These are phyloP conservation scores for Caenorhabditis latens DNA, from an alignment of 1,140 invertebrate genomes.

Conservation along the genomic window DNA sequence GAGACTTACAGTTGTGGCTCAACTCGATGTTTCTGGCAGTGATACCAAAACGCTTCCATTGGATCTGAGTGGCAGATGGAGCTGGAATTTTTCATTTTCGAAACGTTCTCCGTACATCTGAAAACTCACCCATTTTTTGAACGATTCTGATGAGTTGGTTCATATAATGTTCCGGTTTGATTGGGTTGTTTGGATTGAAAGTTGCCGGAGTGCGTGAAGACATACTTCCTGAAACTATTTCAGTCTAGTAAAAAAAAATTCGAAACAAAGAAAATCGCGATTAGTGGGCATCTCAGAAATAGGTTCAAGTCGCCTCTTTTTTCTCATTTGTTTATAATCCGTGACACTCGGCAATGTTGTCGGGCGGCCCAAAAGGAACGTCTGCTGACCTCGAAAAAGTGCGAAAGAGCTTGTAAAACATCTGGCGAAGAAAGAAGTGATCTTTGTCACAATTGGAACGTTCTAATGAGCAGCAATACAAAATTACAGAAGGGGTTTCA, in stretches of 20 bases:
- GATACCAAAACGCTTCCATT: neutral
- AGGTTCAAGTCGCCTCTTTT: too few relatives aligned
- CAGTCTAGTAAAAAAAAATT: neutral
- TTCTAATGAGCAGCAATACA: too few relatives aligned
- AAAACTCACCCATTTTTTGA: neutral
- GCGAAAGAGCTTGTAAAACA: too few relatives aligned
- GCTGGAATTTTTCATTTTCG: neutral
- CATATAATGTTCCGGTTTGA: neutral
- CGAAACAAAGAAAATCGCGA: neutral
- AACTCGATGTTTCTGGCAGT: constrained; percentile 6
- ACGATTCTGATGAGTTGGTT: neutral
- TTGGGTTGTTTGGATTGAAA: neutral
- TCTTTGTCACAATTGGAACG: too few relatives aligned
- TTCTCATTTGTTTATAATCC: too few relatives aligned
- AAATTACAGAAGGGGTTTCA: too few relatives aligned
- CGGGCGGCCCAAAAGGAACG: too few relatives aligned
- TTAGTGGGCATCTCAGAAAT: too few relatives aligned
- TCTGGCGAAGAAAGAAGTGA: too few relatives aligned
- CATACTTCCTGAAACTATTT: neutral
- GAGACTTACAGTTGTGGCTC: neutral
- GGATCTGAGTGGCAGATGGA: neutral
- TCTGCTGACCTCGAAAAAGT: too few relatives aligned
- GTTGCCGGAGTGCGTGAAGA: neutral
- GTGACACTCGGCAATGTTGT: too few relatives aligned
- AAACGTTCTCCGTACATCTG: neutral